Conservation (phyloP, 2,797 vertebrate species). For the Karalla daura region DNA sequence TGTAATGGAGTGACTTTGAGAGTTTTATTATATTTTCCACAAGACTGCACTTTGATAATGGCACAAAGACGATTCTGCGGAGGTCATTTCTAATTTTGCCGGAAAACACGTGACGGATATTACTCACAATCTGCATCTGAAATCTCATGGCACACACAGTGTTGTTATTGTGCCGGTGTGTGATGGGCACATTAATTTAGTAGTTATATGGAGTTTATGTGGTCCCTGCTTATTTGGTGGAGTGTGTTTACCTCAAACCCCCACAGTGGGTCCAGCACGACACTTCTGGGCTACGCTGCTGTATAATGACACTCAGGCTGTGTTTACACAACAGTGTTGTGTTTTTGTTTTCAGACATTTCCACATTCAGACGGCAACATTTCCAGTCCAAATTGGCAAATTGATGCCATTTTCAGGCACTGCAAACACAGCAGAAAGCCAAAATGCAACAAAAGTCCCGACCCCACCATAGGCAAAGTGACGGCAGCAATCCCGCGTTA, state of each 20-base stretch:
- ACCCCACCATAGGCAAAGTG: too few species aligned
- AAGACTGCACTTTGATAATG: conserved; percentile 14
- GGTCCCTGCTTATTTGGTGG: background rate
- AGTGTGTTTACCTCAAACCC: background rate
- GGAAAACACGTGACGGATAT: conserved; percentile 21
- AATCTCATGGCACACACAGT: background rate
- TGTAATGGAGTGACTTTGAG: conserved; percentile 31
- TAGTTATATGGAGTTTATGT: background rate
- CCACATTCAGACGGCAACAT: too few species aligned
- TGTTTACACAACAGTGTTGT: too few species aligned
- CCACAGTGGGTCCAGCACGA: background rate
- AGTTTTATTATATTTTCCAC: conserved; percentile 45
- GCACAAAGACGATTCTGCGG: conserved; percentile 8
- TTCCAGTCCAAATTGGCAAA: too few species aligned
- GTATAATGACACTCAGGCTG: too few species aligned
- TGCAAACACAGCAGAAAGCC: too few species aligned
- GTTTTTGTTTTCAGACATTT: too few species aligned
- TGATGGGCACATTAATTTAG: conserved; percentile 10
- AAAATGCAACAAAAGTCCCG: too few species aligned
- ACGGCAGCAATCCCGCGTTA: too few species aligned
- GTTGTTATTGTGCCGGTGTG: background rate
- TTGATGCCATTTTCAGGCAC: too few species aligned
- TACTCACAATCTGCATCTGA: conserved; percentile 23
- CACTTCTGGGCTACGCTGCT: background rate
- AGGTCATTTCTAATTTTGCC: conserved; percentile 40